Conservation (phyloP, 2,113 vertebrate genomes). For the Hydropotes inermis region DNA sequence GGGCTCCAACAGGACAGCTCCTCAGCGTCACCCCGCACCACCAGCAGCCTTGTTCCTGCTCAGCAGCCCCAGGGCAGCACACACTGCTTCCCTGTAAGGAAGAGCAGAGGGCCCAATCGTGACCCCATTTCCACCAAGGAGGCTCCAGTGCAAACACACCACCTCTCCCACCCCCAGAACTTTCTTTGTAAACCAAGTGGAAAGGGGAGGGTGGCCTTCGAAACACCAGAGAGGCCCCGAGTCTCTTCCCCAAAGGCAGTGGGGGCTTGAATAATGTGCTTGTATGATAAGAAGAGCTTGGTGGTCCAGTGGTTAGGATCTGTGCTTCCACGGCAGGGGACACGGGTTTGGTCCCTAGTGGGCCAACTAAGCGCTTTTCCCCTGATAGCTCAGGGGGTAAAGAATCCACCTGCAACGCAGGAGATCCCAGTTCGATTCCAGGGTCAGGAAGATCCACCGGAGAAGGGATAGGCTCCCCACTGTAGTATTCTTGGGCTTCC, state of each 20-base stretch:
- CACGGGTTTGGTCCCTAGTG: not conserved
- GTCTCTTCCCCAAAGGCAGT: not conserved
- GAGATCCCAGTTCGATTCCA: not conserved
- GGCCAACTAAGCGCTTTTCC: not conserved
- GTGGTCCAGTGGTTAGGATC: not conserved
- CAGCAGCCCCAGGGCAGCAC: not conserved
- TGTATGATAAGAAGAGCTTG: not conserved
- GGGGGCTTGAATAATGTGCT: not conserved
- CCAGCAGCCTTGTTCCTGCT: accelerated
- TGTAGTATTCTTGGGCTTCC: not conserved
- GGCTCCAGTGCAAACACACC: not conserved
- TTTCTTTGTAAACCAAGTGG: not conserved
- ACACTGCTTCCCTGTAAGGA: not conserved
- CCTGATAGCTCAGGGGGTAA: not conserved
- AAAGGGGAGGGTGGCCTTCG: not conserved
- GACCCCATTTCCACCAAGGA: not conserved
- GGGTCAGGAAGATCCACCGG: not conserved
- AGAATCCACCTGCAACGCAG: accelerated
- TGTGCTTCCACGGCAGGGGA: not conserved
- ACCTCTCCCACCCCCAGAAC: not conserved
- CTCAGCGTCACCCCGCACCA: too few species aligned
- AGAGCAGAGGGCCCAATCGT: too few species aligned
- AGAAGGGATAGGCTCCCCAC: not conserved
- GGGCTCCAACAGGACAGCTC: not conserved
- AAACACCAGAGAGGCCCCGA: not conserved